phyloP scores from a whole-genome alignment of 2,888 invertebrate species.

The Agrypnus murinus region DNA sequence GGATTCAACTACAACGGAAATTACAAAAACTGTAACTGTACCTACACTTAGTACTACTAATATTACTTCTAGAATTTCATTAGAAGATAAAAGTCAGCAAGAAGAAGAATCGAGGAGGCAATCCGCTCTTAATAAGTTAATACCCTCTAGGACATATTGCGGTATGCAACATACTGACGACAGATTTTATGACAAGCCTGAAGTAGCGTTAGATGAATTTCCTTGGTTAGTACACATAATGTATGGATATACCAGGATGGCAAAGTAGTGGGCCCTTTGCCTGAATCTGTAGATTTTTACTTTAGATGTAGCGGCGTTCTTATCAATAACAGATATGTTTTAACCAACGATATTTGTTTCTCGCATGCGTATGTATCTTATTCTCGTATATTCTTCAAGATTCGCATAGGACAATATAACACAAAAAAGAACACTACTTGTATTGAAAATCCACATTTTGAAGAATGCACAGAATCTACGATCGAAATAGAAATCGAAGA shows the following conservation, averaged over 20 bases:
- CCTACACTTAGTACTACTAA: no score
- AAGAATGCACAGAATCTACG: constrained; percentile 23
- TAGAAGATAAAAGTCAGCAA: not conserved
- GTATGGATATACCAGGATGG: not conserved
- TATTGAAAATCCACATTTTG: constrained; percentile 11
- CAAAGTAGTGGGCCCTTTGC: no score
- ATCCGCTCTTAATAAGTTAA: not conserved
- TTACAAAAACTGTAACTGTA: not conserved
- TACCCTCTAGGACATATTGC: constrained; percentile 24
- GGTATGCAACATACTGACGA: constrained; percentile 28
- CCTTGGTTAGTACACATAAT: constrained; percentile 18
- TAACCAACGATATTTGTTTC: constrained; percentile 11
- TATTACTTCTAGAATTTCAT: no score
- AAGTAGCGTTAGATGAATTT: constrained; percentile 24
- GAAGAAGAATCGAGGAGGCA: not conserved
- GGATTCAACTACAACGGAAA: no score
- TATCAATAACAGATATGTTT: constrained; percentile 28
- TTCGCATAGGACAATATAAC: constrained; percentile 19
- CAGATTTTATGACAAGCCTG: constrained; percentile 9
- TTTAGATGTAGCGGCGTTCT: constrained; percentile 30
- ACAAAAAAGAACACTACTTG: constrained; percentile 17
- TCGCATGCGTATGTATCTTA: not conserved
- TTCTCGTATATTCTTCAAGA: not conserved
- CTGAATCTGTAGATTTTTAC: constrained; percentile 21
- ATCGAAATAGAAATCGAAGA: not conserved